Conservation (phyloP, 2,797 vertebrate genomes). For the Myiothlypis chrysogaster region DNA sequence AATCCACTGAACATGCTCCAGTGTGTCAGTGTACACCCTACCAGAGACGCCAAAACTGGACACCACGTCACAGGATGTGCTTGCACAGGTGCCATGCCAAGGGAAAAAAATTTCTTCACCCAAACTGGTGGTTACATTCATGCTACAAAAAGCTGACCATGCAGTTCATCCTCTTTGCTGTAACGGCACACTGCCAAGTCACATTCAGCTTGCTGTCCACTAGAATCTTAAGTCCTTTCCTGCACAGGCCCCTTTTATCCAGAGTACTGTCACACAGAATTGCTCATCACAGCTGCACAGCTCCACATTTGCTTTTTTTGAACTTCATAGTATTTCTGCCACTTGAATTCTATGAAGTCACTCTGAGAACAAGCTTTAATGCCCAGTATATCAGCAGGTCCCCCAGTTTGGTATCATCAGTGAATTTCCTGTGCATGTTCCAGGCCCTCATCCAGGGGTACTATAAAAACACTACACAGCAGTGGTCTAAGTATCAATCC, state of each 20-base stretch:
- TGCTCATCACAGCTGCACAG: background rate
- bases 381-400: rapidly evolving
- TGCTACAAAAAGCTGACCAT: rapidly evolving
- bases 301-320: background rate
- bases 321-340: background rate
- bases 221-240: background rate
- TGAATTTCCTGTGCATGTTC: background rate
- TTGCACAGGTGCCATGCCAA: background rate
- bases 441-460: background rate
- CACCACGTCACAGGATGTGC: rapidly evolving
- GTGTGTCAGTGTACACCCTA: background rate
- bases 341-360: background rate
- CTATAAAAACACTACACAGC: background rate
- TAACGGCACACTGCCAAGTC: background rate
- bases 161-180: background rate
- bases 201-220: background rate
- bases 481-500: background rate
- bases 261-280: background rate
- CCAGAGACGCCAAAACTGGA: background rate
- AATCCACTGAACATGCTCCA: background rate
- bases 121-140: background rate
- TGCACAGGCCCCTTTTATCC: background rate
- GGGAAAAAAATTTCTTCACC: background rate
- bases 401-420: background rate
- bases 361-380: background rate